phyloP scores from a whole-genome alignment of 2,888 invertebrate species.

The Drosophila leonis region DNA sequence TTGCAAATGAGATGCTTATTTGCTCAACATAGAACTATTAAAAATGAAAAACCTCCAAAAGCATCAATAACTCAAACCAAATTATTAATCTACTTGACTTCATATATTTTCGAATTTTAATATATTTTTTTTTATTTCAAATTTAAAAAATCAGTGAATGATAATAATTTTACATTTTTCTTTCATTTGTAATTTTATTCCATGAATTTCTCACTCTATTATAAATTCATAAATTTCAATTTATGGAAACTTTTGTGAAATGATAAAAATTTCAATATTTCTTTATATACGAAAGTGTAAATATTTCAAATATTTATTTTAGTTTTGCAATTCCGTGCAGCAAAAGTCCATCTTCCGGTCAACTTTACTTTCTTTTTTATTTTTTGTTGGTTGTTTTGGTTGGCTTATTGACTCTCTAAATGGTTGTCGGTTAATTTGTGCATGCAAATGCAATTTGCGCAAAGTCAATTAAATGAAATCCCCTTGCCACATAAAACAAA shows the following conservation, averaged over 20 bases:
- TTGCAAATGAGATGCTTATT: no score
- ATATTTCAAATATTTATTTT: background rate
- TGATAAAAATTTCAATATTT: background rate
- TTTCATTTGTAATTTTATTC: no score
- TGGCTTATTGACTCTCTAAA: constrained; percentile 7
- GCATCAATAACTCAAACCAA: no score
- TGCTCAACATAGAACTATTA: no score
- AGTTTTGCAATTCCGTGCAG: background rate
- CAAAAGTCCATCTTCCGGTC: background rate
- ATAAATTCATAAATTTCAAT: background rate
- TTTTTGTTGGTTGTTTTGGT: background rate
- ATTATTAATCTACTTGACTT: no score
- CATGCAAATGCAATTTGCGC: constrained; percentile 50
- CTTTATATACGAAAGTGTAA: background rate
- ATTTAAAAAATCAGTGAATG: no score
- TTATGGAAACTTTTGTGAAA: background rate
- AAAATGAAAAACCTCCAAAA: no score
- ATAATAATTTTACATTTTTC: no score
- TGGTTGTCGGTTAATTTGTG: constrained; percentile 29
- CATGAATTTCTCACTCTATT: background rate
- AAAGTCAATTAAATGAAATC: constrained; percentile 49
- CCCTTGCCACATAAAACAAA: constrained; percentile 56
- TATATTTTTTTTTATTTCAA: no score
- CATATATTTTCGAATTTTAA: no score
- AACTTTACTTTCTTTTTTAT: background rate